phyloP scores from a whole-genome alignment of 2,888 invertebrate genomes.

The Drosophila suboccidentalis region DNA sequence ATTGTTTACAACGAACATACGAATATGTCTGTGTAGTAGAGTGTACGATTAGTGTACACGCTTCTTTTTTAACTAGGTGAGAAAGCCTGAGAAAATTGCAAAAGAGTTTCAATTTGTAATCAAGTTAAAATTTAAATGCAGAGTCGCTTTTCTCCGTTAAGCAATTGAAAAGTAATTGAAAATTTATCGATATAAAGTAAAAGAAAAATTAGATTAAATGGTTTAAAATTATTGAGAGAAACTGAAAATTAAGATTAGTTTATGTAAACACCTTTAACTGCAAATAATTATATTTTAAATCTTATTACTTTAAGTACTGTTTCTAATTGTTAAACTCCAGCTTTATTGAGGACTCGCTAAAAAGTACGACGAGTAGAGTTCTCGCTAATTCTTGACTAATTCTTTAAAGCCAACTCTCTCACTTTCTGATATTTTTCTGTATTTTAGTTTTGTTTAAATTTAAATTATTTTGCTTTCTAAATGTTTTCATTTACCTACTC shows the following conservation, averaged over 20 bases:
- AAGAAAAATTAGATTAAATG: too few relatives aligned
- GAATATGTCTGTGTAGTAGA: conserved; percentile 37
- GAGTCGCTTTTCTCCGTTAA: not conserved
- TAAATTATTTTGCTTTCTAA: too few relatives aligned
- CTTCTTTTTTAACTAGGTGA: conserved; percentile 1
- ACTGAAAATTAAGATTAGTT: not conserved
- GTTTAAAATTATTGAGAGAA: not conserved
- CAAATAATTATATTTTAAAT: too few relatives aligned
- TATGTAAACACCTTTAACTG: too few relatives aligned
- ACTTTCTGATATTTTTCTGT: too few relatives aligned
- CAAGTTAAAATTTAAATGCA: not conserved
- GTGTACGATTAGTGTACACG: conserved; percentile 22
- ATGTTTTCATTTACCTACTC: not conserved
- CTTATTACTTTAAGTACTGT: too few relatives aligned
- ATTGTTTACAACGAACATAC: conserved; percentile 61
- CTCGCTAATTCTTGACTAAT: too few relatives aligned
- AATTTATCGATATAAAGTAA: too few relatives aligned
- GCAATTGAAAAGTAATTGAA: not conserved
- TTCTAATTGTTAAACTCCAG: too few relatives aligned
- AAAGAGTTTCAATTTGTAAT: not conserved
- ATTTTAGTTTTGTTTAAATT: too few relatives aligned
- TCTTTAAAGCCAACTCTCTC: too few relatives aligned
- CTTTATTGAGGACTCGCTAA: not conserved
- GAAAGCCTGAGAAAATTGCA: not conserved
- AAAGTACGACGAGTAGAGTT: not conserved